A percentile compares a stretch with the other conserved stretches of the same genome.
phyloP scores from a whole-genome alignment of 2,888 invertebrate species.

The Mythimna ferrago region DNA sequence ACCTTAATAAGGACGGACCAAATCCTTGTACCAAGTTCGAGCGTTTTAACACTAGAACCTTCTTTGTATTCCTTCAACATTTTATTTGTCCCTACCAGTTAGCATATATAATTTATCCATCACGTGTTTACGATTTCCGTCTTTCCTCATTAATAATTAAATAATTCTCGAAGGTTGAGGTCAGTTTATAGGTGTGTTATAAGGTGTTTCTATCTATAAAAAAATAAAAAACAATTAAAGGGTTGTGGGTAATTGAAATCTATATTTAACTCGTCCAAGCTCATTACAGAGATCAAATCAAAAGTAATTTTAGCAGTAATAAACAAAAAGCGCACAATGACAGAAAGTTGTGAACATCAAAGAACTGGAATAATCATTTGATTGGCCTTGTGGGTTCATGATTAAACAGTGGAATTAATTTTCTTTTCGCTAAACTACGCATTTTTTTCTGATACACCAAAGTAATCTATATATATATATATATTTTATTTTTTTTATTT shows the following conservation, averaged over 20 bases:
- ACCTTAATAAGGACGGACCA: no score
- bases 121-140: constrained; percentile 55
- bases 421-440: constrained; percentile 4
- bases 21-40: no score
- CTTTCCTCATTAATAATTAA: constrained; percentile 54
- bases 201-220: constrained; percentile 13
- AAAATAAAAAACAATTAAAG: constrained; percentile 2
- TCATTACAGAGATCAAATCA: constrained; percentile 3
- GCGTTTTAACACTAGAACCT: constrained; percentile 21
- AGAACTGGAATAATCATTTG: constrained; percentile 11
- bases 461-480: no score
- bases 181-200: constrained; percentile 31
- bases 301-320: constrained; percentile 6
- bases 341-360: constrained; percentile 37
- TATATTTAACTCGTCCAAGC: constrained; percentile 31
- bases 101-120: constrained; percentile 58
- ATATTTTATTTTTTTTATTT: no score
- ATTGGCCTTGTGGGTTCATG: constrained; percentile 33
- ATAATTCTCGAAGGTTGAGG: constrained; percentile 58
- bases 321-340: constrained; percentile 24
- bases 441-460: constrained; percentile 12
- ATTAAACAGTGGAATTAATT: constrained; percentile 32
- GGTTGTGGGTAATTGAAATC: constrained; percentile 24
- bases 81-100: constrained; percentile 42
- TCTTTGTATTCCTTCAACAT: constrained; percentile 47